Evolutionary conservation across 2,797 vertebrate species (phyloP), one percentile per base, ranked within the genome.

Genomic region (Anguilla obscura): DNA sequence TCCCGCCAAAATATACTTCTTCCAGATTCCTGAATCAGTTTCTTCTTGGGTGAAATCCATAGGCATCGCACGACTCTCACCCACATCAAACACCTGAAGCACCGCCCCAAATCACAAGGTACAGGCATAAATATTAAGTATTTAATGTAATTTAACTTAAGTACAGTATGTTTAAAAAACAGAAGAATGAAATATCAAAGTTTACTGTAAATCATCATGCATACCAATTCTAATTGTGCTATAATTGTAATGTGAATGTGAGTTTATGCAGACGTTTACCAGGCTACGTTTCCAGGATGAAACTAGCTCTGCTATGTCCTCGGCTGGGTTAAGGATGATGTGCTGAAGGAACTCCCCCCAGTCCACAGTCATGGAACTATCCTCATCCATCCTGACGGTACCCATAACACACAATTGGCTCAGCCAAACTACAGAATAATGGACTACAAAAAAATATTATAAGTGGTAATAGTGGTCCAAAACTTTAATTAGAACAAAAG

Each of bases 321-420:
- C 95, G 88, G 93, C 96, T 1, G 95, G 95, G 93, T 96, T 96
- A 69, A 96, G 91, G 90, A 96, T 93, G 84, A 96, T 88, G 4
- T 96, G 91, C 3, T 96, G 94, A 48, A 96, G 93, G 89, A 96
- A 96, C 84, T 96, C 95, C 0, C 21, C 92, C 96, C 96, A 96
- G 91, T 96, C 95, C 82, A 96, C 95, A 0, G 96, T 96, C 95
- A 96, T 94, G 0, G 95, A 96, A 5, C 91, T 93, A 90, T 96
- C 95, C 86, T 93, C 89, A 86, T 96, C 96, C 95, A 96, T 96
- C 93, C 96, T 96, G 89, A 86, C 86, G 45, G 30, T 76, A 85
- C 0, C 89, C 88, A 84, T n/a, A 36, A 87, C 18, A 40, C 9
- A 84, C 36, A 48, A 9, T n/a, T 9, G 40, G 16, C 6, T 45